phyloP scores from a whole-genome alignment of 2,797 vertebrate genomes.

The Austrolebias charrua region DNA sequence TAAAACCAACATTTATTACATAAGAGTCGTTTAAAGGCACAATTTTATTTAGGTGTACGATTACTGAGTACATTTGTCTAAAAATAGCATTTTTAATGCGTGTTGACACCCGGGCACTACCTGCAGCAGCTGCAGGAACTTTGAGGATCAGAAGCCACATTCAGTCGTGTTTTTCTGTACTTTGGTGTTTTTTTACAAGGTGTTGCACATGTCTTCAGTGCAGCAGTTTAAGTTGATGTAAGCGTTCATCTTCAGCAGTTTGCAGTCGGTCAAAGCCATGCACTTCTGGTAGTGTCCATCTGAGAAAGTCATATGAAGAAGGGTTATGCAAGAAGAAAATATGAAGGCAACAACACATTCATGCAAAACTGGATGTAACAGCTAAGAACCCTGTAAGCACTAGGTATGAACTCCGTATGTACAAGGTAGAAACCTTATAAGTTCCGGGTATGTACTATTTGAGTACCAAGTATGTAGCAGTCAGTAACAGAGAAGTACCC shows the following conservation, averaged over 20 bases:
- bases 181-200: constrained; percentile 18
- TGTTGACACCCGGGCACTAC: neutral
- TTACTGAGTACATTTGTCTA: constrained; percentile 2
- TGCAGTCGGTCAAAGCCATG: constrained; percentile 68
- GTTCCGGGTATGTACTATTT: too few species aligned
- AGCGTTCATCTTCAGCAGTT: constrained; percentile 64
- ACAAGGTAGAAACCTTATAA: too few species aligned
- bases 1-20: neutral
- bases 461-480: too few species aligned
- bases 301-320: constrained; percentile 16
- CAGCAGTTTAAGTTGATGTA: constrained; percentile 75
- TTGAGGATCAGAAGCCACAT: neutral
- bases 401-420: too few species aligned
- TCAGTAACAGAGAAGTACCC: too few species aligned
- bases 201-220: constrained; percentile 73
- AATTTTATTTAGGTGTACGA: constrained; percentile 14
- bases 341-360: too few species aligned
- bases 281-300: constrained; percentile 77
- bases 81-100: constrained; percentile 5
- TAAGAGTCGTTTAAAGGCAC: neutral
- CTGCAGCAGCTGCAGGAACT: constrained; percentile 11
- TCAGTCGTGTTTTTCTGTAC: neutral
- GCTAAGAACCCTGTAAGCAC: too few species aligned
- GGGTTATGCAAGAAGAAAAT: neutral
- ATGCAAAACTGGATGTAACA: too few species aligned